A percentile compares a stretch with the other conserved stretches of the same genome.
These are phyloP conservation scores for Coelinius sp. DNA, from an alignment of 2,888 invertebrate genomes.

Conservation along the genomic window DNA sequence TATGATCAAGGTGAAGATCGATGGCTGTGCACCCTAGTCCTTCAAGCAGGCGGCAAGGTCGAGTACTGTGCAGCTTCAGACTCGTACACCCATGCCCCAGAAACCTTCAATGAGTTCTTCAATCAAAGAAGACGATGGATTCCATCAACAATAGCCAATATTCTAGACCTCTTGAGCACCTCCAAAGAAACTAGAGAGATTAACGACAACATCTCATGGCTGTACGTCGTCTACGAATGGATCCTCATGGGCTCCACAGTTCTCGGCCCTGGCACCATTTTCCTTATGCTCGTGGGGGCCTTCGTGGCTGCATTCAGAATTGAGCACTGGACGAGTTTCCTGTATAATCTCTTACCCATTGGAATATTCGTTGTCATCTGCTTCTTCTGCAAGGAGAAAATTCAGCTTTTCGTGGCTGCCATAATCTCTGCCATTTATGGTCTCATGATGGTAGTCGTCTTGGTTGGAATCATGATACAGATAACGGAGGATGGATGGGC, in stretches of 20 bases:
- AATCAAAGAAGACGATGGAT: constrained; percentile 96
- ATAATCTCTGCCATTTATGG: constrained; percentile 84
- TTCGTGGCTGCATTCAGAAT: constrained; percentile 84
- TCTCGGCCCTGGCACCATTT: constrained; percentile 87
- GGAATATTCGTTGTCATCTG: constrained; percentile 78
- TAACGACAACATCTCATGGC: constrained; percentile 90
- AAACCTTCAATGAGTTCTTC: constrained; percentile 93
- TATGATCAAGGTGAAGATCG: constrained; percentile 98
- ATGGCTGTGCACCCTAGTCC: constrained; percentile 92
- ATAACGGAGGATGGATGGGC: constrained; percentile 84
- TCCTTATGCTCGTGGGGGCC: constrained; percentile 87
- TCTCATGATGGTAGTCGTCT: constrained; percentile 89
- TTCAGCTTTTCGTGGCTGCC: constrained; percentile 82
- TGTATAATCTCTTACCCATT: constrained; percentile 80
- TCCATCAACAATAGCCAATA: constrained; percentile 96
- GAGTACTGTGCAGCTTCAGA: constrained; percentile 97
- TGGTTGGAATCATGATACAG: constrained; percentile 85
- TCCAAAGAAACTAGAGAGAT: constrained; percentile 83
- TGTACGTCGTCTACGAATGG: constrained; percentile 83
- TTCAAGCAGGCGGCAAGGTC: constrained; percentile 91
- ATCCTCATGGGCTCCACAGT: constrained; percentile 83
- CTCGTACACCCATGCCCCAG: constrained; percentile 94
- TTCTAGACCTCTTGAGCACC: constrained; percentile 87
- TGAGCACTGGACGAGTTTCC: constrained; percentile 78
- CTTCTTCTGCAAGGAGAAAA: constrained; percentile 77